Percentiles rank a stretch among this genome's conserved stretches.
phyloP scores from a whole-genome alignment of 2,797 vertebrate genomes.

The Bovichtus diacanthus region DNA sequence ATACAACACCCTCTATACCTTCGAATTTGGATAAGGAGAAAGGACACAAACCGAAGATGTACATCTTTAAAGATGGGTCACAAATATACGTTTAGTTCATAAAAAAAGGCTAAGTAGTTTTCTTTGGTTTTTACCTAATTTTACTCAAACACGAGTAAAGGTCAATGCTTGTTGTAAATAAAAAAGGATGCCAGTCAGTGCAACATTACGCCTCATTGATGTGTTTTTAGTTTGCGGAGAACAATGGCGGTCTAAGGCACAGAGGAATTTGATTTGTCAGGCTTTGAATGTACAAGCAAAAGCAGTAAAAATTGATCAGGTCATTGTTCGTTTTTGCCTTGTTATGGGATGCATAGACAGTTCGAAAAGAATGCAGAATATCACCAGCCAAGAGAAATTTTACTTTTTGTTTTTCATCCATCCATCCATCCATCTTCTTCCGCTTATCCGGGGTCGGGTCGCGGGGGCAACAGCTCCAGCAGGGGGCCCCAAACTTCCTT shows the following conservation, averaged over 20 bases:
- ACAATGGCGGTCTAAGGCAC: no score
- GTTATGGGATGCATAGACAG: background rate
- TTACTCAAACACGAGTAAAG: background rate
- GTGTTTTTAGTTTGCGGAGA: background rate
- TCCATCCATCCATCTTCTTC: no score
- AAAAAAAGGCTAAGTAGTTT: background rate
- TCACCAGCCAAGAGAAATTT: background rate
- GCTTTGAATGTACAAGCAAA: background rate
- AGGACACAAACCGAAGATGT: background rate
- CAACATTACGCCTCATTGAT: no score
- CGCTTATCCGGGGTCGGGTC: no score
- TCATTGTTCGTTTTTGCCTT: background rate
- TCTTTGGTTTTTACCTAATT: background rate
- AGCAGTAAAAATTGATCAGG: background rate
- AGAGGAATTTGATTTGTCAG: background rate
- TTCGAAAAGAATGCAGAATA: background rate
- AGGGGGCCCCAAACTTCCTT: no score
- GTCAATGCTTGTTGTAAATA: background rate
- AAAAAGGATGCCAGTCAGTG: background rate
- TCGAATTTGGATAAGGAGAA: background rate
- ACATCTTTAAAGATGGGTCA: background rate
- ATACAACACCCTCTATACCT: background rate
- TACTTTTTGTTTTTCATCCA: no score
- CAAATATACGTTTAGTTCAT: background rate
- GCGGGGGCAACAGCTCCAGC: no score